Evolutionary conservation across 1,140 invertebrate species (phyloP), one percentile per base, ranked within the genome.

Genomic region (Chrysomallon squamiferum): DNA sequence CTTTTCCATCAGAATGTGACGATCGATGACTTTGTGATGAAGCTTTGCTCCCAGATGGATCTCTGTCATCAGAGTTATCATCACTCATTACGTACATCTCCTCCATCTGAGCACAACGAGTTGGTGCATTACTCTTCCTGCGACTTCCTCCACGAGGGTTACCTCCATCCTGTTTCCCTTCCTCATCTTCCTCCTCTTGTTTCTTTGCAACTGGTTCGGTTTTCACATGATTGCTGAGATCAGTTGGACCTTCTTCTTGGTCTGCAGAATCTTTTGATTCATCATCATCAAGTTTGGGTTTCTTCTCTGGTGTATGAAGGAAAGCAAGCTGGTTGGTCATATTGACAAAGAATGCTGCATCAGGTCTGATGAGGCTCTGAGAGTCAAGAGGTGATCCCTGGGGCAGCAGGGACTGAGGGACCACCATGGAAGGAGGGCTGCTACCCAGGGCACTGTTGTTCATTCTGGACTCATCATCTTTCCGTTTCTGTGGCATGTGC

Each of bases 91-190:
- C 67, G 63, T 68, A 74, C 29, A 52, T 64, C 7, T 79, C 76
- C 32, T 73, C 60, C 38, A 70, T 74, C 38, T 85, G 83, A 2
- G 93, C 90, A 79, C 92, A 93, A 63, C 94, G 88, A 0, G 93
- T 95, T 0, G 95, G 95, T 83, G 96, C 95, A 74, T 94, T 91
- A 75, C 92, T 95, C 85, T 97, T 98, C 56, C 95, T 87, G 86
- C 97, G 95, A 54, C 95, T 76, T 49, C 74, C 47, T 80, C 81
- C 86, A 86, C 64, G 30, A 11, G 75, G 70, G 27, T 33, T 35
- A 78, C 73, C 75, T 68, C 65, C 73, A 69, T 73, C 87, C 79
- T 68, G 49, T 69, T 59, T 60, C 20, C 49, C 7, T 20, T 59
- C 50, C 41, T 72, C 58, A 41, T 72, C 69, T 43, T 63, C 43